Conservation (phyloP, 2,888 invertebrate species). For the Mythimna albipuncta region DNA sequence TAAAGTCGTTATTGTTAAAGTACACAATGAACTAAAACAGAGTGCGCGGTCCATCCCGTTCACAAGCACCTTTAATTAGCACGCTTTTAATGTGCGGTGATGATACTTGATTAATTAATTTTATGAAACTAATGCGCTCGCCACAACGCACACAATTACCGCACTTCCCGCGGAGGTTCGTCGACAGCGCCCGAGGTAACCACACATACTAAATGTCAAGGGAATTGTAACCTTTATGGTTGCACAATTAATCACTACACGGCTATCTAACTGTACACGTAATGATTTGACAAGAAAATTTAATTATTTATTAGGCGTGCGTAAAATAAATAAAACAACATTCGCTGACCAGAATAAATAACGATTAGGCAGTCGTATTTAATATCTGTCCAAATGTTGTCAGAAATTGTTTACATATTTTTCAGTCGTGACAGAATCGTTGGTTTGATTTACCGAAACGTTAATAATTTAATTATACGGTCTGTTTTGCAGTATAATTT, state of each 20-base stretch:
- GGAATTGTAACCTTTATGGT: slow-evolving; percentile 58
- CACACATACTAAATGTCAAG: slow-evolving; percentile 63
- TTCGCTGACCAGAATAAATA: slow-evolving; percentile 26
- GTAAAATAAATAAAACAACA: slow-evolving; percentile 34
- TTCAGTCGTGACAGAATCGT: slow-evolving; percentile 19
- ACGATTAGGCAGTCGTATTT: slow-evolving; percentile 28
- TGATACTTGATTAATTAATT: slow-evolving; percentile 57
- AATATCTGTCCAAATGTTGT: slow-evolving; percentile 42
- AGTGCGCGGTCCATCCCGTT: slow-evolving; percentile 6
- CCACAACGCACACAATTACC: slow-evolving; percentile 54
- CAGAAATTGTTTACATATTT: slow-evolving; percentile 35
- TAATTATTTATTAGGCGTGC: slow-evolving; percentile 23
- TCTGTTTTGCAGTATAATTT: slow-evolving; percentile 4
- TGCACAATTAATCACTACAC: slow-evolving; percentile 51
- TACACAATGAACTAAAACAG: slow-evolving; percentile 12
- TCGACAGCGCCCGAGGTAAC: slow-evolving; percentile 49
- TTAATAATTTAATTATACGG: slow-evolving; percentile 15
- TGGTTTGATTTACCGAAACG: slow-evolving; percentile 29
- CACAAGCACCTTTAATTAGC: slow-evolving; percentile 42
- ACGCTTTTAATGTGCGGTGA: slow-evolving; percentile 54
- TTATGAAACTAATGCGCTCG: slow-evolving; percentile 52
- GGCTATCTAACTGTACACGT: slow-evolving; percentile 35
- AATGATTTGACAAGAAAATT: slow-evolving; percentile 33
- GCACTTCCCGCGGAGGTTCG: slow-evolving; percentile 53
- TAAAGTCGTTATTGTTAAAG: slow-evolving; percentile 11